A percentile compares a stretch with the other conserved stretches of the same genome.
These are phyloP conservation scores for Ophonus ardosiacus DNA, from an alignment of 2,888 invertebrate genomes.

Conservation along the genomic window DNA sequence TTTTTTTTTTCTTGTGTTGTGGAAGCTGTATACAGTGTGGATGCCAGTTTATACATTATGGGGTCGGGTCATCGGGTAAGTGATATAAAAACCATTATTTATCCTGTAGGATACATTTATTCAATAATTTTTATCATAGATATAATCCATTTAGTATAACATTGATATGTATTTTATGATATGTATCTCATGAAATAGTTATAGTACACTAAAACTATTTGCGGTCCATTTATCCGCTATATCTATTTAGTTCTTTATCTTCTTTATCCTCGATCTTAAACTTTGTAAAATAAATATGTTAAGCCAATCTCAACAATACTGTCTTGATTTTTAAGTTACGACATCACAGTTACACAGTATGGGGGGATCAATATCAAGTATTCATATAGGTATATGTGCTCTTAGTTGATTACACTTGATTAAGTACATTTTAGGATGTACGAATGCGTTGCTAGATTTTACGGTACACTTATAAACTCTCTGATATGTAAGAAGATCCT, in stretches of 20 bases:
- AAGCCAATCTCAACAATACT: slow-evolving; percentile 61
- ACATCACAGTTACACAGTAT: slow-evolving; percentile 62
- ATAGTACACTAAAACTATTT: slow-evolving; percentile 60
- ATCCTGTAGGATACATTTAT: slow-evolving; percentile 61
- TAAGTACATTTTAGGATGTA: slow-evolving; percentile 31
- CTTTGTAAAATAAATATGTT: slow-evolving; percentile 54
- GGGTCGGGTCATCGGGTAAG: neutral
- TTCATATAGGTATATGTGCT: slow-evolving; percentile 26
- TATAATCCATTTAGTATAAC: slow-evolving; percentile 64
- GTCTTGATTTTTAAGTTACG: slow-evolving; percentile 44
- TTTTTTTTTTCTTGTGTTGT: neutral
- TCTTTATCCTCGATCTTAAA: slow-evolving; percentile 30
- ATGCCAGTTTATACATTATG: neutral
- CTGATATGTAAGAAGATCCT: slow-evolving; percentile 38
- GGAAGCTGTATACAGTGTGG: neutral
- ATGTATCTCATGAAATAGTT: slow-evolving; percentile 61
- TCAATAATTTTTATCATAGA: slow-evolving; percentile 59
- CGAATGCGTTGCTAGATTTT: slow-evolving; percentile 46
- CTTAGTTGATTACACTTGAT: slow-evolving; percentile 43
- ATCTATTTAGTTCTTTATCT: slow-evolving; percentile 20
- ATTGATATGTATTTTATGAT: slow-evolving; percentile 64
- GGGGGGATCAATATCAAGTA: slow-evolving; percentile 46
- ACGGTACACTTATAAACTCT: slow-evolving; percentile 62
- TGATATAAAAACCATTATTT: neutral
- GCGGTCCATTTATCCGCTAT: slow-evolving; percentile 52